phyloP scores from a whole-genome alignment of 2,113 vertebrate genomes.

The Agapornis roseicollis region DNA sequence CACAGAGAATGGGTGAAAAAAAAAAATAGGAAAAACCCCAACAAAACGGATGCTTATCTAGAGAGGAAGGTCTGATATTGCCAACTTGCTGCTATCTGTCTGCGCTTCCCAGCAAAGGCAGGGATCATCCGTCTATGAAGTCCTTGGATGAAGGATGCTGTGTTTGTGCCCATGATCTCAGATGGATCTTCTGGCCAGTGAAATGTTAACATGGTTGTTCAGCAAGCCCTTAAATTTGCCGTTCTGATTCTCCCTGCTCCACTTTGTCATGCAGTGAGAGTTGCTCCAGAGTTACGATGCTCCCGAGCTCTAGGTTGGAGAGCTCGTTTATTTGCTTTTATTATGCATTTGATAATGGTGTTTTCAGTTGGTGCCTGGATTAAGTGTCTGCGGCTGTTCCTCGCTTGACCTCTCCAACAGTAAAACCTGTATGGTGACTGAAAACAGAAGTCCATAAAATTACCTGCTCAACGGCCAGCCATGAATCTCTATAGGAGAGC shows the following conservation, averaged over 20 bases:
- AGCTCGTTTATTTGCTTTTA: background rate
- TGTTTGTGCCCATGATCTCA: background rate
- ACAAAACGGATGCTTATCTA: background rate
- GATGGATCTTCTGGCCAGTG: background rate
- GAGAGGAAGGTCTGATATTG: background rate
- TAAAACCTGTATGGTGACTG: conserved; percentile 50
- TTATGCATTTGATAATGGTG: background rate
- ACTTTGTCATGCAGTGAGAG: background rate
- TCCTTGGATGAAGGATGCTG: background rate
- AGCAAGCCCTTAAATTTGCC: background rate
- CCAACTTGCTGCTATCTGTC: background rate
- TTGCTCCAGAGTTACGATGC: background rate
- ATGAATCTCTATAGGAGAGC: conserved; percentile 20
- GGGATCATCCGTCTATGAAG: background rate
- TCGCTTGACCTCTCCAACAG: conserved; percentile 22
- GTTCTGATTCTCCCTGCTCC: background rate
- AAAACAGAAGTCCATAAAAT: conserved; percentile 34
- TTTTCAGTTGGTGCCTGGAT: conserved; percentile 17
- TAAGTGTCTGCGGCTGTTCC: conserved; percentile 2
- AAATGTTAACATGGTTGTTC: background rate
- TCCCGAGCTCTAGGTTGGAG: background rate
- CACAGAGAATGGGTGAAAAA: background rate
- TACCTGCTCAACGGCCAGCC: background rate
- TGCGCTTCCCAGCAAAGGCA: background rate
- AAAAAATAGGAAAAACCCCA: rapidly evolving